Evolutionary conservation across 2,797 vertebrate species (phyloP), one percentile per base, ranked within the genome.

Genomic region (Spea hammondii): DNA sequence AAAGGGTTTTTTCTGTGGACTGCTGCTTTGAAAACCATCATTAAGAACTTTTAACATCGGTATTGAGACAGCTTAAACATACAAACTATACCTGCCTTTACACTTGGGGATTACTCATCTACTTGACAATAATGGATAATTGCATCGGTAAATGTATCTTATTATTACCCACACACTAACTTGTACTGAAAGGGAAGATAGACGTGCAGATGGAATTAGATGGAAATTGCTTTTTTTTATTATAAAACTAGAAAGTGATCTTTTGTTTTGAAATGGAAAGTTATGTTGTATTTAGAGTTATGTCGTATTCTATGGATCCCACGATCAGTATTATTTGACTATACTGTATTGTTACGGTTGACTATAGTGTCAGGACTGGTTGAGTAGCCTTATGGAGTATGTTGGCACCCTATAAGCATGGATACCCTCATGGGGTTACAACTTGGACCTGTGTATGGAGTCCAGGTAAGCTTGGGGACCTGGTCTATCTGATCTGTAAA

Each of bases 31-130:
- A 80, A 80, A 75, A 76, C 67, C 72, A 75, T 76, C 75, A 80
- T 80, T 80, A 80, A 80, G 59, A 46, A 49, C 32, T 55, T 79
- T 70, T 71, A 59, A 57, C 51, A 65, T 76, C 70, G 66, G 57
- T 50, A 60, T 32, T 67, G 54, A 60, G 72, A 72, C 11, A 57
- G 74, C 79, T 82, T 88, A 85, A 87, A 90, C 88, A 90, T 89
- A 90, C 87, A 90, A 91, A 92, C 90, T 90, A 89, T 87, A 84
- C 86, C 84, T 88, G 89, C 88, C 87, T 89, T 89, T 89, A 86
- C 90, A 87, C 90, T 76, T 78, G 89, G n/a, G 87, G 90, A 89
- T 83, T 86, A 86, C 87, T 86, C 88, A 88, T 86, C 86, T 86
- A 80, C 86, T 91, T 86, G 85, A 87, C 84, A 89, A 86, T 91